Conservation (phyloP, 1,140 invertebrate species). For the Lineus longissimus region DNA sequence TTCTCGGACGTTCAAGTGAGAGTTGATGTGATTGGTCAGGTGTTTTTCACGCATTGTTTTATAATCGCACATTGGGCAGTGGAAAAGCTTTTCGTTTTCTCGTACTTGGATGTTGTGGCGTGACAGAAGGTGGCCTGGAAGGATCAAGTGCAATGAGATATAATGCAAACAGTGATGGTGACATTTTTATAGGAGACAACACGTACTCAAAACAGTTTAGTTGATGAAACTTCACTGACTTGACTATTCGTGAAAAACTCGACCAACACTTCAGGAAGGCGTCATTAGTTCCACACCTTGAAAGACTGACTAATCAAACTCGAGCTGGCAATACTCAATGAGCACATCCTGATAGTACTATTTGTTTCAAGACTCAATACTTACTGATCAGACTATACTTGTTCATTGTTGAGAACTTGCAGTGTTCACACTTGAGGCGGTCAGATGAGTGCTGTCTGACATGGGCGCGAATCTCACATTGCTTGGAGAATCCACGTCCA, state of each 20-base stretch:
- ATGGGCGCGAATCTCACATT: constrained; percentile 28
- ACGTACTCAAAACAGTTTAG: background rate
- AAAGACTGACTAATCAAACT: too few relatives aligned
- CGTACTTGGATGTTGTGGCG: constrained; percentile 26
- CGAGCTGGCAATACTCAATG: too few relatives aligned
- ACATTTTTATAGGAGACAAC: too few relatives aligned
- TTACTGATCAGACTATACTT: constrained; percentile 32
- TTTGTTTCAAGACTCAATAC: too few relatives aligned
- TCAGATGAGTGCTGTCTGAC: constrained; percentile 24
- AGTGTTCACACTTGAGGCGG: constrained; percentile 26
- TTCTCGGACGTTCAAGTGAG: constrained; percentile 25
- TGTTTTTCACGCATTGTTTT: constrained; percentile 19
- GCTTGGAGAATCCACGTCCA: constrained; percentile 28
- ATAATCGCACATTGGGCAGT: constrained; percentile 31
- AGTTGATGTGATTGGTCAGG: constrained; percentile 27
- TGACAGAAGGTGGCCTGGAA: constrained; percentile 33
- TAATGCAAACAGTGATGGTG: background rate
- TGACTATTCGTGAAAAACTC: too few relatives aligned
- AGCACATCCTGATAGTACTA: too few relatives aligned
- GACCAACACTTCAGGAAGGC: too few relatives aligned
- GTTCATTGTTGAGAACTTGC: constrained; percentile 28
- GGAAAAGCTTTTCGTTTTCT: constrained; percentile 24
- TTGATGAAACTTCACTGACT: too few relatives aligned
- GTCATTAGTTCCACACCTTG: too few relatives aligned
- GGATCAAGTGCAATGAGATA: background rate